Conservation (phyloP, 1,140 invertebrate species). For the Leptinotarsa undecemlineata region DNA sequence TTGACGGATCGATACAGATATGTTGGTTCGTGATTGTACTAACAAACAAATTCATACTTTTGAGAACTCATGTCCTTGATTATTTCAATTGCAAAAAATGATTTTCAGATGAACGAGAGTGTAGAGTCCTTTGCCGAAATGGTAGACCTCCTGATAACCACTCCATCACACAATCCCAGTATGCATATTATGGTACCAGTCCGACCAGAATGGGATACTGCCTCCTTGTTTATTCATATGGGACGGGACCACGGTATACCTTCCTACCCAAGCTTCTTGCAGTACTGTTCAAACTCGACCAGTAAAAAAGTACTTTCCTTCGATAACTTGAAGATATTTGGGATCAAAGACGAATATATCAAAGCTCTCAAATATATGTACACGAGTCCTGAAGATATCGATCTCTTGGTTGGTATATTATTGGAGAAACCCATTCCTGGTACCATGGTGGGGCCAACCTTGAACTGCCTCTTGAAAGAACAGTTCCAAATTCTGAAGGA, state of each 20-base stretch:
- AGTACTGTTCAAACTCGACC: constrained; percentile 65
- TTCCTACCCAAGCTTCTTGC: constrained; percentile 76
- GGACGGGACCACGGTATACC: constrained; percentile 91
- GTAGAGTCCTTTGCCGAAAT: constrained; percentile 55
- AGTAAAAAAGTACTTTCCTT: constrained; percentile 57
- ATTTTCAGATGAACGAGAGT: constrained; percentile 50
- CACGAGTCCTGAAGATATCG: constrained; percentile 77
- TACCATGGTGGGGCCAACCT: constrained; percentile 82
- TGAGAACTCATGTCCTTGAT: too few relatives aligned
- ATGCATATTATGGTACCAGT: constrained; percentile 54
- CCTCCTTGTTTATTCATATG: constrained; percentile 64
- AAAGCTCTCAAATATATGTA: constrained; percentile 69
- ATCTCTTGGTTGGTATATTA: constrained; percentile 83
- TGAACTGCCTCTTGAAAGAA: constrained; percentile 77
- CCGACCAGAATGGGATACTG: constrained; percentile 58
- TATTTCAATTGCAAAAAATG: too few relatives aligned
- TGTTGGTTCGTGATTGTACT: too few relatives aligned
- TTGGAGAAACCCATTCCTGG: constrained; percentile 80
- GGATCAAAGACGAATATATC: constrained; percentile 62
- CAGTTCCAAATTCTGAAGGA: constrained; percentile 81
- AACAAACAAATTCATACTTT: too few relatives aligned
- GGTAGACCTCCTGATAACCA: constrained; percentile 57
- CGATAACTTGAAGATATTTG: constrained; percentile 67
- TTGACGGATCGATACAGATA: too few relatives aligned
- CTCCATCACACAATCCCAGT: constrained; percentile 59